A percentile compares a stretch with the other conserved stretches of the same genome.
Conservation (phyloP, 2,888 invertebrate genomes). For the Sarcophaga variegata region DNA sequence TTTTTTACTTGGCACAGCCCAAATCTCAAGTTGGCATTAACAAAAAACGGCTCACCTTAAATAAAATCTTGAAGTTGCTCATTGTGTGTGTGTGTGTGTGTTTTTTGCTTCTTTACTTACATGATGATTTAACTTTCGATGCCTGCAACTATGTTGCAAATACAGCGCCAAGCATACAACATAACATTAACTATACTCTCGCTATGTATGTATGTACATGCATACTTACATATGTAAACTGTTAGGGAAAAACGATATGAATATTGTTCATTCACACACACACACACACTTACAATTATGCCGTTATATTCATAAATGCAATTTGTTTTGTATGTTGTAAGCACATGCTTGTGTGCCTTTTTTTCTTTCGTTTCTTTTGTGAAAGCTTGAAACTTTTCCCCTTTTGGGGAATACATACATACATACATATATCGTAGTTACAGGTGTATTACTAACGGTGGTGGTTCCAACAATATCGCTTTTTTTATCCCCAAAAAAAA, state of each 20-base stretch:
- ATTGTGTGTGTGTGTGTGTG: neutral
- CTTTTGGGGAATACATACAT: constrained; percentile 33
- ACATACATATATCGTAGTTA: constrained; percentile 1
- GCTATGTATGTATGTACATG: neutral
- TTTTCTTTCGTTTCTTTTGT: neutral
- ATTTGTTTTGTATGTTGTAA: constrained; percentile 68
- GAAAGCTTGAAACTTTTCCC: constrained; percentile 48
- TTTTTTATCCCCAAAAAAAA: neutral
- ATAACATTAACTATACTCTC: constrained; percentile 17
- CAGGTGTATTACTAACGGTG: constrained; percentile 33
- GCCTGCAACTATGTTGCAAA: constrained; percentile 59
- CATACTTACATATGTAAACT: too few species aligned
- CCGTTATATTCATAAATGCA: constrained; percentile 60
- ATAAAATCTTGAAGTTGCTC: constrained; percentile 51
- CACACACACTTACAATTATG: neutral
- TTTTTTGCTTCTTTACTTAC: constrained; percentile 13
- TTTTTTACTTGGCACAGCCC: constrained; percentile 22
- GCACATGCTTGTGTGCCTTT: constrained; percentile 61
- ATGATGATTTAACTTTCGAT: constrained; percentile 45
- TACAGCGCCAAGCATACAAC: neutral
- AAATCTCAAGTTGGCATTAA: constrained; percentile 20
- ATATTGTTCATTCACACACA: constrained; percentile 28
- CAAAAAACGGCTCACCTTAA: constrained; percentile 30
- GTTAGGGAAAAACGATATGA: constrained; percentile 38
- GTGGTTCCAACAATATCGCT: constrained; percentile 11